Base-by-base conservation (phyloP, 35 echinoderm and acorn worm genomes). In the Heliocidaris erythrogramma region DNA sequence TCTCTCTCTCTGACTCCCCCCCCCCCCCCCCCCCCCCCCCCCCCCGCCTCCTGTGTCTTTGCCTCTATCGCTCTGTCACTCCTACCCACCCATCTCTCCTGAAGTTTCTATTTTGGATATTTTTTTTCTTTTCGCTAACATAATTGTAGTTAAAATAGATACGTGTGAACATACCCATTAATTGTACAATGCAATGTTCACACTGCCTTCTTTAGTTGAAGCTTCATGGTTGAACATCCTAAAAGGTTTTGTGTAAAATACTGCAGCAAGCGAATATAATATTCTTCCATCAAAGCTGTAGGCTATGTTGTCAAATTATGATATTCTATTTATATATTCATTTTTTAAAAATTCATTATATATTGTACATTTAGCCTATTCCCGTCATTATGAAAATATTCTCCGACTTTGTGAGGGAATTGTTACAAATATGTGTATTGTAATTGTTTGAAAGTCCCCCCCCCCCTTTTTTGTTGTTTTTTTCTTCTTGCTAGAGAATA, bases 311-410 rank as follows among this genome's bases (percentile, higher is more conserved):
- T 78, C 65, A 78, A 78, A 78, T 78, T 78, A 78, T 78, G 65
- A 78, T 78, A 78, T 78, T 0, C 65, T 78, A 78, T 78, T 78
- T 78, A 78, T 78, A 78, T 78, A 78, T 78, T 78, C 65, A 78
- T 78, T 78, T 69, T 78, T n/a, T 0, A 78, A 4, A 78, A 78
- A 78, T n/a, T 7, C 65, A 78, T 78, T 60, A 60, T 69, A 69
- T 78, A 78, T 78, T 78, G 65, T 78, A 78, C 65, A 78, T 78
- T 78, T 78, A 78, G 65, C 7, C 65, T 78, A 27, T 27, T 21
- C 18, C 35, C 3, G 35, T 78, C 65, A 78, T n/a, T 78, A 78
- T 78, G 2, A 78, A 78, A 18, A 78, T 78, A 24, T 21, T 78
- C 65, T 78, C 27, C 65, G 2, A 78, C 6, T 78, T 78, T 78